These are phyloP conservation scores for Volucella zonaria DNA, from an alignment of 2,888 invertebrate species.

Conservation along the genomic window DNA sequence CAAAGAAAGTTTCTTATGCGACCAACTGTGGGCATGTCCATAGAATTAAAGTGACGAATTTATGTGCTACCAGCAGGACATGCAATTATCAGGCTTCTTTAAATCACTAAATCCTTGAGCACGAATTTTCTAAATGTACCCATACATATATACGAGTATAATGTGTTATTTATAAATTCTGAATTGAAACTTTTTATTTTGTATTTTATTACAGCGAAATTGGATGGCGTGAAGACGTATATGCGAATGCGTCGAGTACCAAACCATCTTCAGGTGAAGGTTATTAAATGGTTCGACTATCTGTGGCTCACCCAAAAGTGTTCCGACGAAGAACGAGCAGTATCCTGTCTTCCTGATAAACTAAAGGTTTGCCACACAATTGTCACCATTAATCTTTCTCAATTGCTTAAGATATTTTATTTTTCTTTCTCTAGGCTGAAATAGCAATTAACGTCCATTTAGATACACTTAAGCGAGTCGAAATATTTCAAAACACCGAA, in stretches of 20 bases:
- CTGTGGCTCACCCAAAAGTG: constrained; percentile 99
- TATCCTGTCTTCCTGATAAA: constrained; percentile 97
- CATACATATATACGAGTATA: no score
- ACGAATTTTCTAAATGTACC: not conserved
- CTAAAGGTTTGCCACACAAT: constrained; percentile 85
- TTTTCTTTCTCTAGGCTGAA: constrained; percentile 86
- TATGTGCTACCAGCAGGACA: constrained; percentile 44
- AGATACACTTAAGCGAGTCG: constrained; percentile 98
- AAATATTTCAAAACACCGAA: constrained; percentile 99
- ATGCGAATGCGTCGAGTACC: constrained; percentile 98
- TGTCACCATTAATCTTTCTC: constrained; percentile 32
- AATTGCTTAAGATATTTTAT: not conserved
- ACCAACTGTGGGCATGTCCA: constrained; percentile 32
- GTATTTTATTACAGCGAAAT: constrained; percentile 90
- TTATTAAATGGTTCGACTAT: constrained; percentile 99
- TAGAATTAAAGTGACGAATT: constrained; percentile 58
- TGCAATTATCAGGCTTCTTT: constrained; percentile 44
- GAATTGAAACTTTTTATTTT: constrained; percentile 34
- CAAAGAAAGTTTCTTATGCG: constrained; percentile 18
- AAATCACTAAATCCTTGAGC: constrained; percentile 35
- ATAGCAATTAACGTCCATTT: constrained; percentile 99
- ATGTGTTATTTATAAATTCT: no score
- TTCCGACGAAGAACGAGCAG: constrained; percentile 97
- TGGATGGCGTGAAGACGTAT: constrained; percentile 99
- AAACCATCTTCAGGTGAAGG: constrained; percentile 96